Base-by-base conservation (phyloP, 1,140 invertebrate species). In the Drosophila sechellia region DNA sequence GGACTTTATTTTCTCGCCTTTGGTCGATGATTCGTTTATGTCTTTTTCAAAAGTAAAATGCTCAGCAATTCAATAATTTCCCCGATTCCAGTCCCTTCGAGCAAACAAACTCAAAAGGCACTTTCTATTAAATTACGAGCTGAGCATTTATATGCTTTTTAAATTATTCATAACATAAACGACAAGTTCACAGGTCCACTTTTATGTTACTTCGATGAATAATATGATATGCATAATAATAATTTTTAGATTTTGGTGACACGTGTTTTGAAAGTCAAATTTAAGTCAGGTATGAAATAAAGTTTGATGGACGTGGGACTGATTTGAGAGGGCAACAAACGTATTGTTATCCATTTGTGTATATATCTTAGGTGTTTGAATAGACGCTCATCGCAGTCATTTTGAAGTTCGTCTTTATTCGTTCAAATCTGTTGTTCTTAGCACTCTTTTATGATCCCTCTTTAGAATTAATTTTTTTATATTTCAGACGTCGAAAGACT, bases 41-140 rank as follows among this genome's bases (percentile, higher is more conserved):
- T 17, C 20, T 22, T 22, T 57, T 43, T 40, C 39, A 20, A 56
- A 37, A 52, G 59, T 76, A 64, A 84, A 84, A 71, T 54, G 42
- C 61, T 84, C 60, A 76, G 76, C 71, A 68, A 60, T 66, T 84
- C 46, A 57, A 65, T 61, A 58, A 55, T 59, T 64, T 37, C 25
- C 42, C 35, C 35, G 37, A 49, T 50, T 12, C 35, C 35, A 49
- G 63, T 34, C 46, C 11, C 34, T 52, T 54, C n/a, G 4, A n/a
- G 45, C 15, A 31, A 42, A 37, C 27, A 46, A 25, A 64, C 52
- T 57, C 53, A 48, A 50, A 37, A 74, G 27, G 15, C 50, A 77
- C 79, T 81, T 83, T 81, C 79, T 83, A 78, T 69, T 54, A 63
- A 81, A 78, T 78, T 83, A 83, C 79, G 74, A 81, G 79, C 27